Percentiles rank a stretch among this genome's conserved stretches.
These are phyloP conservation scores for Elaphurus davidianus DNA, from an alignment of 2,113 vertebrate species.

Conservation along the genomic window DNA sequence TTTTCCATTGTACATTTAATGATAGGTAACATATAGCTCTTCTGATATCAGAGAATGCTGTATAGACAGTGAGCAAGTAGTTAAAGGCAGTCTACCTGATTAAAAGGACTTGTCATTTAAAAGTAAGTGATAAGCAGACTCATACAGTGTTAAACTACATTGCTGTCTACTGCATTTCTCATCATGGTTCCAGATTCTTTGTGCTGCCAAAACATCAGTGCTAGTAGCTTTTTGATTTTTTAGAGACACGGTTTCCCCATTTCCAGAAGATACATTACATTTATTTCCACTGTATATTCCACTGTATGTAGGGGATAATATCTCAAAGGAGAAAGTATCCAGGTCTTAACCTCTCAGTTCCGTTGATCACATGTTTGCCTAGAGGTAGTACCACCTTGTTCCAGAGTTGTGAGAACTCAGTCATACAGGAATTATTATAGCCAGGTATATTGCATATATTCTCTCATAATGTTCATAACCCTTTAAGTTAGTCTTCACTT, in stretches of 20 bases:
- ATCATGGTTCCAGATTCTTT: background rate
- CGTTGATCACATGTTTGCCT: background rate
- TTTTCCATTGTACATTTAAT: background rate
- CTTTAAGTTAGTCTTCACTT: background rate
- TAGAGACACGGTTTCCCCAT: background rate
- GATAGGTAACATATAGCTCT: background rate
- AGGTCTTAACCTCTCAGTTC: background rate
- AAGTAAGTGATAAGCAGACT: background rate
- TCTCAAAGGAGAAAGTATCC: background rate
- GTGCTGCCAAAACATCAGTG: background rate
- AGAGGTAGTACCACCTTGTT: background rate
- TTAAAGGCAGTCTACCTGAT: background rate
- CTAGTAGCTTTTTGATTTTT: background rate
- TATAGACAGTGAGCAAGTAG: background rate
- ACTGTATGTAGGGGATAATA: background rate
- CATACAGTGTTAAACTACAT: background rate
- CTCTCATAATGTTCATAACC: background rate
- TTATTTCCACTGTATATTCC: background rate
- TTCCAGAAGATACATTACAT: background rate
- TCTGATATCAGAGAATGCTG: background rate
- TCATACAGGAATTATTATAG: background rate
- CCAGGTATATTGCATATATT: background rate
- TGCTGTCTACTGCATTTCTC: background rate
- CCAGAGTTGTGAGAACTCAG: background rate
- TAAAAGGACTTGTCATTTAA: background rate